Conservation (phyloP, 1,140 invertebrate genomes). For the Batillaria attramentaria region DNA sequence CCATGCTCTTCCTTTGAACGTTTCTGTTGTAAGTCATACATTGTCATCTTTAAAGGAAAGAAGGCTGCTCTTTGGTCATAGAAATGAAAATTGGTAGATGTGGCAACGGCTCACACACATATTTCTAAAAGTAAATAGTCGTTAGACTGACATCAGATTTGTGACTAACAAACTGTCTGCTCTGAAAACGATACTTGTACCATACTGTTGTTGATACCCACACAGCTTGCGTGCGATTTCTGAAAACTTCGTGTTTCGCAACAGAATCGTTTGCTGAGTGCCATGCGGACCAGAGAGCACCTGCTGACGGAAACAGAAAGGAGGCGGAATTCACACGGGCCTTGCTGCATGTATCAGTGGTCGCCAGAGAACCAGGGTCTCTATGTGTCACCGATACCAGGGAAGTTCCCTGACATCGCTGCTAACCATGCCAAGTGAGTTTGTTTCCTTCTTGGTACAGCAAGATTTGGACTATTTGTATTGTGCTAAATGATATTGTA, state of each 20-base stretch:
- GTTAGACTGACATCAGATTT: too few relatives aligned
- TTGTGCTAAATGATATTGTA: too few relatives aligned
- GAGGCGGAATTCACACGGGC: slow-evolving; percentile 86
- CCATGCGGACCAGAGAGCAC: slow-evolving; percentile 82
- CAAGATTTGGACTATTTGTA: too few relatives aligned
- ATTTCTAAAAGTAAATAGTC: too few relatives aligned
- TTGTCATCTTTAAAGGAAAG: too few relatives aligned
- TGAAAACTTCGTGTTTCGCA: slow-evolving; percentile 39
- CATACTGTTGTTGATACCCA: neutral
- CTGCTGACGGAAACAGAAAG: slow-evolving; percentile 82
- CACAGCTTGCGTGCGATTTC: neutral
- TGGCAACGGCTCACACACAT: too few relatives aligned
- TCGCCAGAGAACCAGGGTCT: slow-evolving; percentile 75
- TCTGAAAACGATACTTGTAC: neutral
- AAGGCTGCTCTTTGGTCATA: too few relatives aligned
- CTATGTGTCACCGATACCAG: slow-evolving; percentile 74
- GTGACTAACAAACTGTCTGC: too few relatives aligned
- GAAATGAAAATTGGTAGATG: too few relatives aligned
- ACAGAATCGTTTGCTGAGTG: slow-evolving; percentile 79
- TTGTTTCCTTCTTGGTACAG: too few relatives aligned
- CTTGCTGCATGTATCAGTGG: slow-evolving; percentile 85
- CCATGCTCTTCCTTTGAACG: too few relatives aligned
- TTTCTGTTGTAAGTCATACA: too few relatives aligned
- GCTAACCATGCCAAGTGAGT: slow-evolving; percentile 75
- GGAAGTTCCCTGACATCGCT: slow-evolving; percentile 79